Base-by-base conservation (phyloP, 2,113 vertebrate species). In the Cyanocitta stelleri region DNA sequence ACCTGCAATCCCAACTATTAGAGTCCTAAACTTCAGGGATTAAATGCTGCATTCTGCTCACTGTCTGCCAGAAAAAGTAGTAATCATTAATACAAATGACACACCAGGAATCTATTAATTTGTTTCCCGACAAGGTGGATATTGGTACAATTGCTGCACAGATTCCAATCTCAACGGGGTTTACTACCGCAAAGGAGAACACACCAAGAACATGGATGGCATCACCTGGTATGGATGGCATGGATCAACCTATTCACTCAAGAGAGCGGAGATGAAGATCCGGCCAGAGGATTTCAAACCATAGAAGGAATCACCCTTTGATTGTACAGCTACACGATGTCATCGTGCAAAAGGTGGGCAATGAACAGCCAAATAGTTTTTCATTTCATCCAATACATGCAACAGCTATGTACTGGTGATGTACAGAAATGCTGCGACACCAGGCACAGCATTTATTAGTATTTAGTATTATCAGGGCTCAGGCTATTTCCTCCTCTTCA, bases 61-160 rank as follows among this genome's bases (percentile, higher is more conserved):
- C 11, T 19, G 30, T 46, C 49, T 35, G 43, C 27, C 0, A 0
- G 24, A 51, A 63, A 44, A 20, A 48, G 30, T 5, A 90, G 1
- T 9, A 78, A 52, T 46, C 16, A 18, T 16, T 19, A 67, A 63
- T 3, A 71, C 2, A 56, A 73, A 51, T 3, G 8, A 39, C 41
- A 83, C 21, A 90, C 12, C 21, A 61, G 33, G 35, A 35, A 62
- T 41, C n/a, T 56, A 6, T 54, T 4, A 0, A 16, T 55, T 77
- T 87, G 22, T 73, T 79, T 94, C 85, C 19, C 54, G 37, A 16
- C 85, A 51, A 99, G 99, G 99, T 91, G 99, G 99, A 13, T 99
- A 99, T 80, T 99, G 99, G 99, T 99, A 99, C 97, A 99, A 99
- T 98, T 99, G 99, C 97, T 99, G 99, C 98, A 99, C 99, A 2